phyloP scores from a whole-genome alignment of 2,888 invertebrate genomes.

The Stegophylla sp. region DNA sequence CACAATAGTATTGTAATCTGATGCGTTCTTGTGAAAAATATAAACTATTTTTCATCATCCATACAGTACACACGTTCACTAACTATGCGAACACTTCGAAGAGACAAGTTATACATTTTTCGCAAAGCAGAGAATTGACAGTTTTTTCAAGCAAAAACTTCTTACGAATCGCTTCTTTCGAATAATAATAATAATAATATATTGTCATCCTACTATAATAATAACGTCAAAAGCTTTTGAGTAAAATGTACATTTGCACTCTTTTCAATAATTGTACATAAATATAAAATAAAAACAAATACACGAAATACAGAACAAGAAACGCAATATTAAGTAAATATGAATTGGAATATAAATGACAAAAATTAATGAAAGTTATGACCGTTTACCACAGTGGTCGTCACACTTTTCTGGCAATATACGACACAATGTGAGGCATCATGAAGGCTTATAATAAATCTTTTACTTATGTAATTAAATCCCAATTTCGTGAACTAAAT shows the following conservation, averaged over 20 bases:
- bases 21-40: not conserved
- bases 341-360: too few species aligned
- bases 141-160: not conserved
- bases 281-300: too few species aligned
- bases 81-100: not conserved
- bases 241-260: not conserved
- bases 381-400: too few species aligned
- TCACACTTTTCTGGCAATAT: too few species aligned
- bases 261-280: too few species aligned
- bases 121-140: not conserved
- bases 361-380: too few species aligned
- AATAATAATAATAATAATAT: not conserved
- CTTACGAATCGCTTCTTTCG: not conserved
- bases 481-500: too few species aligned
- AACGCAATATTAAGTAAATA: too few species aligned
- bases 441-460: too few species aligned
- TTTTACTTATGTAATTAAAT: too few species aligned
- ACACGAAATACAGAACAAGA: too few species aligned
- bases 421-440: too few species aligned
- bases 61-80: not conserved
- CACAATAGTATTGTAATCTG: not conserved
- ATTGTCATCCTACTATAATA: not conserved
- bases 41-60: not conserved
- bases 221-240: constrained; percentile 11
- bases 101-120: constrained; percentile 4